Evolutionary conservation across 2,888 invertebrate genomes (phyloP).

Genomic region (Sericinus montela): DNA sequence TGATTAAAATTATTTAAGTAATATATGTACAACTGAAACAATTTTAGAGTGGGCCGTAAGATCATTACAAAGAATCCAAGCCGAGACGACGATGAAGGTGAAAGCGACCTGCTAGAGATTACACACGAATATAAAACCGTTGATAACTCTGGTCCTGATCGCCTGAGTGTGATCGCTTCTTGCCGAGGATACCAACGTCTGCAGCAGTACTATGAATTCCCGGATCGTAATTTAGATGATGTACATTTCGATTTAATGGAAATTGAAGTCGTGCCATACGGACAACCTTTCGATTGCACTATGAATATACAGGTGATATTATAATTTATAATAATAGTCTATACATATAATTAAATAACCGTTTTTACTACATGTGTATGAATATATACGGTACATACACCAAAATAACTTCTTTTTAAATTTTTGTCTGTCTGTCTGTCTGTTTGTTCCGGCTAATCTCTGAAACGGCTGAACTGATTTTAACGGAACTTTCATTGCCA

Average conservation of each 20-base stretch:
- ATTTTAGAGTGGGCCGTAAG: constrained; percentile 81
- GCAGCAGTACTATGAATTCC: constrained; percentile 81
- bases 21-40: no score
- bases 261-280: constrained; percentile 82
- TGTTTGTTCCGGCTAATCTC: no score
- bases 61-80: constrained; percentile 83
- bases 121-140: constrained; percentile 82
- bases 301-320: constrained; percentile 79
- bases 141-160: constrained; percentile 82
- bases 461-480: no score
- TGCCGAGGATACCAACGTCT: constrained; percentile 81
- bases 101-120: constrained; percentile 82
- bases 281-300: constrained; percentile 82
- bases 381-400: no score
- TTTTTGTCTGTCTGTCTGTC: no score
- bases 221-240: constrained; percentile 79
- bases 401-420: no score
- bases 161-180: constrained; percentile 83
- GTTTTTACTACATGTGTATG: no score
- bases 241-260: constrained; percentile 83
- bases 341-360: no score
- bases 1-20: no score
- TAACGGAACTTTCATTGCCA: no score
- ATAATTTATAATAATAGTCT: no score
- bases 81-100: constrained; percentile 81